Percentiles rank a stretch among this genome's conserved stretches.
Evolutionary conservation across 2,113 vertebrate genomes (phyloP).

Genomic region (Leuciscus idus): DNA sequence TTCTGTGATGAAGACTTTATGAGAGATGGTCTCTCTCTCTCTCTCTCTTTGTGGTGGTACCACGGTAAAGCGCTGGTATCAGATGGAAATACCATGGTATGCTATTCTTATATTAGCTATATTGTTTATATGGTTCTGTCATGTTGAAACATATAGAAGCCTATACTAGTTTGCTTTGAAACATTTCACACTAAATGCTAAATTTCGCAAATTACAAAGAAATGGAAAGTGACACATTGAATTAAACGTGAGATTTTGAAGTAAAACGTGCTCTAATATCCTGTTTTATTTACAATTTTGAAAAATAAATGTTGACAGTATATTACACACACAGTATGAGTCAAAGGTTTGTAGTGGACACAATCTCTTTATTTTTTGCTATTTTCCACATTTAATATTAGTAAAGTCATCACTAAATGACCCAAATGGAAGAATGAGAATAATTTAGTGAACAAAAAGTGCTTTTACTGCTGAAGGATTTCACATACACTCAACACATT

Average conservation of each 20-base stretch:
- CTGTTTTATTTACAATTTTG: too few species aligned
- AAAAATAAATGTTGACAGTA: too few species aligned
- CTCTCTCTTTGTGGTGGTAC: background rate
- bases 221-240: too few species aligned
- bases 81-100: background rate
- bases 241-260: too few species aligned
- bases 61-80: background rate
- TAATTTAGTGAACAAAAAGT: too few species aligned
- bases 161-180: background rate
- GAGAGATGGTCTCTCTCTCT: conserved; percentile 5
- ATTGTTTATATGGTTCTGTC: conserved; percentile 2
- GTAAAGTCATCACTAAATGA: too few species aligned
- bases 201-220: too few species aligned
- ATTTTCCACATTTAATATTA: background rate
- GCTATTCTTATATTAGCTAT: background rate
- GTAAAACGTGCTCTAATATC: too few species aligned
- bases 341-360: background rate
- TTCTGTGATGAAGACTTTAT: conserved; percentile 88
- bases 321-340: too few species aligned
- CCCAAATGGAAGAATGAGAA: too few species aligned
- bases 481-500: too few species aligned
- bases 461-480: too few species aligned
- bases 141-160: background rate
- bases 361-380: background rate
- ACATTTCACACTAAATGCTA: background rate